Conservation (phyloP, 2,888 invertebrate species). For the Cistogaster globosa region DNA sequence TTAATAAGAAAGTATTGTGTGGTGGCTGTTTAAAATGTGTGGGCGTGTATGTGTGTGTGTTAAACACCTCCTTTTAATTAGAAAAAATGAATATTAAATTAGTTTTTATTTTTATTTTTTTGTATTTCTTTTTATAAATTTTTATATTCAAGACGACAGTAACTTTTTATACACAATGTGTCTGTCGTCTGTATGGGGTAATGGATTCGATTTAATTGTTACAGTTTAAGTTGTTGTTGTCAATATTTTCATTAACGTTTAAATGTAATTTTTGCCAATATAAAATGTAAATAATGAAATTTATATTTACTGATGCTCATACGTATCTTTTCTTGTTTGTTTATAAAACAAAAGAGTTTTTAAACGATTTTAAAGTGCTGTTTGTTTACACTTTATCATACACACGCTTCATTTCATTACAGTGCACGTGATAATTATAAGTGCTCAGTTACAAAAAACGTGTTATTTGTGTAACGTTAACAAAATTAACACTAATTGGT, state of each 20-base stretch:
- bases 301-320: slow-evolving; percentile 8
- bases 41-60: not conserved
- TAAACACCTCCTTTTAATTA: too few species aligned
- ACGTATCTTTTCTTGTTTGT: slow-evolving; percentile 6
- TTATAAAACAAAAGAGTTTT: slow-evolving; percentile 9
- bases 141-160: not conserved
- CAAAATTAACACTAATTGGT: too few species aligned
- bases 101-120: too few species aligned
- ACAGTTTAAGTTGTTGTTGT: slow-evolving; percentile 1
- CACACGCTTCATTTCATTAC: not conserved
- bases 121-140: not conserved
- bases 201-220: slow-evolving; percentile 6
- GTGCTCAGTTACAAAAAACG: not conserved
- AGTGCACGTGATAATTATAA: slow-evolving; percentile 5
- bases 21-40: not conserved
- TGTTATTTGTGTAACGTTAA: not conserved
- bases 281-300: slow-evolving; percentile 20
- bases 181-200: not conserved
- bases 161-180: not conserved
- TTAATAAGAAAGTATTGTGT: not conserved
- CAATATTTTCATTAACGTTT: slow-evolving; percentile 18
- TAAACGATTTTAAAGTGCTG: slow-evolving; percentile 2
- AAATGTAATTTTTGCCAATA: slow-evolving; percentile 2
- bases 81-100: too few species aligned
- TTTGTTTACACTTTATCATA: not conserved